Base-by-base conservation (phyloP, 2,113 vertebrate species). In the Tetrax tetrax region DNA sequence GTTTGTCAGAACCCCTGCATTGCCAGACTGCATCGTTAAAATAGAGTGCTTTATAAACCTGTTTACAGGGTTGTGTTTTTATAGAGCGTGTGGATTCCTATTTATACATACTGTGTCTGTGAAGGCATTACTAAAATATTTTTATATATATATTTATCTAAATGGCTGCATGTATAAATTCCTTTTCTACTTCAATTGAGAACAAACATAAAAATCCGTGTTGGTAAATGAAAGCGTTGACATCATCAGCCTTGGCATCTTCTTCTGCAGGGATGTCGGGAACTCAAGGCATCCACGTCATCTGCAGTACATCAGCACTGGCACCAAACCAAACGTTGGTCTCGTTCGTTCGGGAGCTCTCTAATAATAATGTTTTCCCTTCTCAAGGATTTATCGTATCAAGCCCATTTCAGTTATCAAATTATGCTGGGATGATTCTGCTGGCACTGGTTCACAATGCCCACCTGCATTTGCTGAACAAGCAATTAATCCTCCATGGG, bases 381-480 rank as follows among this genome's bases (percentile, higher is more conserved):
- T 48, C 43, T 61, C 7, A 21, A 59, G 38, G 82, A 50, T 89
- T 84, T 57, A 41, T 80, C 18, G 1, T 51, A 25, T 33, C 8
- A 6, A 82, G n/a, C 16, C 61, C 15, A 16, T 74, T 89, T 91
- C 14, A 75, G 68, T 94, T 35, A 22, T 37, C 74, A 24, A 7
- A 29, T 78, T 38, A 7, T 5, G 9, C 6, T 0, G 5, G 68
- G 31, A 47, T 35, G 20, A 6, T 64, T 91, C 72, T 89, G 19
- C 22, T 66, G 54, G 79, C 29, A 21, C 47, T 71, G 64, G 22
- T 15, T 70, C 16, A 8, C 0, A 1, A 14, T 35, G 15, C 45
- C 64, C 1, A 0, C 13, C 23, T 65, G 37, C 7, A 0, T 60
- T 69, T 69, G 43, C 38, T 51, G 54, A 57, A 25, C 0, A 2